Conservation (phyloP, 1,140 invertebrate genomes). For the Stegodyphus dumicola region DNA sequence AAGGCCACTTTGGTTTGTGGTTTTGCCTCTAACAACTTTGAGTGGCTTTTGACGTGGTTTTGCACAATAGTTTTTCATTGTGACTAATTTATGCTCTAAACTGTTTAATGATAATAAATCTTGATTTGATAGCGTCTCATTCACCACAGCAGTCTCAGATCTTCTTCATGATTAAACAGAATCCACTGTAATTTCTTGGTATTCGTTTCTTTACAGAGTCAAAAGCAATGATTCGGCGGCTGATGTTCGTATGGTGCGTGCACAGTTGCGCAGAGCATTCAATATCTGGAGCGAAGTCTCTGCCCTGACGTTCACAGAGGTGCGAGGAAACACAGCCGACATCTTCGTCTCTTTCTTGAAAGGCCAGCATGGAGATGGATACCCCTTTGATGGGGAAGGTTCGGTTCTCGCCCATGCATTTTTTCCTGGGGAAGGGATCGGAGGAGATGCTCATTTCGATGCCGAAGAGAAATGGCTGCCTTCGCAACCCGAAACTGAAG, state of each 20-base stretch:
- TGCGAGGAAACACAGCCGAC: constrained; percentile 79
- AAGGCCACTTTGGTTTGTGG: too few species aligned
- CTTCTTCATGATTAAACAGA: too few species aligned
- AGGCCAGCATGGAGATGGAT: constrained; percentile 81
- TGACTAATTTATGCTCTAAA: too few species aligned
- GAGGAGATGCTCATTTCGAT: constrained; percentile 73
- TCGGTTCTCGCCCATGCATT: constrained; percentile 76
- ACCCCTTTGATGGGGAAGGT: constrained; percentile 69
- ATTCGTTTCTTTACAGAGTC: constrained; percentile 17
- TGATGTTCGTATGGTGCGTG: constrained; percentile 36
- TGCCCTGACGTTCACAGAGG: constrained; percentile 52
- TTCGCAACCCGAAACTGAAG: constrained; percentile 20
- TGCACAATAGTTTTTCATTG: too few species aligned
- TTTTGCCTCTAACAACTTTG: too few species aligned
- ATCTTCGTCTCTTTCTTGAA: constrained; percentile 84
- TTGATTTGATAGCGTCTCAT: too few species aligned
- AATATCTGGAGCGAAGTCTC: constrained; percentile 64
- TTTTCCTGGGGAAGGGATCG: constrained; percentile 67
- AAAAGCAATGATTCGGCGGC: background rate
- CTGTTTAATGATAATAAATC: too few species aligned
- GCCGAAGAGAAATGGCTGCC: constrained; percentile 71
- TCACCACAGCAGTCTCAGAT: too few species aligned
- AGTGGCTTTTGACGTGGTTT: too few species aligned
- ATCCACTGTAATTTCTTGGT: background rate
- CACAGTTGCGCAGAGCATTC: constrained; percentile 62